Evolutionary conservation across 1,140 invertebrate genomes (phyloP), one percentile per base, ranked within the genome.

Genomic region (Cyclargus thomasi): DNA sequence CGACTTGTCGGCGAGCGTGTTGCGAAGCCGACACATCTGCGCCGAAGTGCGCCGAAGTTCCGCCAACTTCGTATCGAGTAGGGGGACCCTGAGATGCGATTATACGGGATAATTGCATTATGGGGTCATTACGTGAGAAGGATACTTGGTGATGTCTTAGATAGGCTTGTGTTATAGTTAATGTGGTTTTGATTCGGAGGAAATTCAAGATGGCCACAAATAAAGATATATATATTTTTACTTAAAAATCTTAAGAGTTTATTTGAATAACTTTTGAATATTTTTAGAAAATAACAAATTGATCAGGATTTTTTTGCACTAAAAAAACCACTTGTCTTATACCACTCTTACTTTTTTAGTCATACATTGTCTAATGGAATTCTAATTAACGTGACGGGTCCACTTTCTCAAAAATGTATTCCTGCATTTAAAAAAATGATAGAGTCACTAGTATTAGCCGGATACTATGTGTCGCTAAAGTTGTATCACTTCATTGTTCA

Each of bases 21-120:
- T 55, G 35, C 62, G 55, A 72, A 72, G 71, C 68, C 70, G 20
- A 67, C 67, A 69, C 71, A 72, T 72, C 71, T 72, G 71, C 65
- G 69, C 65, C 64, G n/a, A 47, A 47, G 39, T 47, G 14, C 14
- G 39, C 39, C 18, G 55, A 59, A 69, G 55, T 59, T 18, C 10
- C n/a, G 35, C 11, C 36, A 72, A 72, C 64, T 72, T 72, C 69
- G 64, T 72, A 72, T 72, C 69, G 53, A 20, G 17, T 57, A 59
- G 55, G 55, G 20, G 6, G 17, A 20, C 55, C 55, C 18, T 59
- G 17, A 11, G 18, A 20, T 59, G 14, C 17, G 18, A 20, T 59
- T 59, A 59, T 59, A 47, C 39, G 39, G 39, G 39, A 47, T 47
- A 47, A 47, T 47, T 47, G 2, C 39, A 8, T 47, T 47, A 47